Evolutionary conservation across 2,113 vertebrate species (phyloP), one percentile per base, ranked within the genome.

Genomic region (Mirza zaza): DNA sequence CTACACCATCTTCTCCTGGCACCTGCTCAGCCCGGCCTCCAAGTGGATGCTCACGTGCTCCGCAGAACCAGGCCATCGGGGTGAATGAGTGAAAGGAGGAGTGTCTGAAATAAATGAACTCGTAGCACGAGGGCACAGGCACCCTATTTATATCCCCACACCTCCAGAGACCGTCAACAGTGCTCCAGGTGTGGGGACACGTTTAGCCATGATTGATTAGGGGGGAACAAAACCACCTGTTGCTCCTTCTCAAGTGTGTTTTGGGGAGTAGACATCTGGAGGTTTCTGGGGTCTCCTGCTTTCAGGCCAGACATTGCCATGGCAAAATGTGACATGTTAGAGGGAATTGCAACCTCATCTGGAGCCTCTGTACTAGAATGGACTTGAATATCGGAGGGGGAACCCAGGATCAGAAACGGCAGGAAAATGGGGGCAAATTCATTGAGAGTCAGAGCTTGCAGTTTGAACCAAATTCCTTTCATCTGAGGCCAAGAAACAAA

Each of bases 401-500:
- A 21, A 23, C 6, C 17, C 50, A 34, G 11, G 71, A 57, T 70
- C 34, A 55, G 55, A 57, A 87, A 73, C 10, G 59, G 36, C 5
- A 90, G 71, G 9, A 36, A 87, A 90, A 61, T 59, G 68, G 32
- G 36, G 14, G 3, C 14, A 79, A 65, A 68, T 75, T 63, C 79
- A 34, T 81, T 70, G 27, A 70, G 39, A 67, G 39, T 27, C 67
- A 79, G 59, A 42, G 25, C 80, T 73, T 87, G 29, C 65, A 85
- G 8, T 92, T 68, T 94, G 39, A 95, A 29, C 21, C 36, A 59
- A 76, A 55, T 77, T 71, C 63, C 70, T 90, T 82, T 79, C 25
- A 91, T 73, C 8, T 65, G 34, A 92, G 34, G 45, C 65, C 52
- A 34, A 27, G 55, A 90, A 90, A 95, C 50, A 96, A 91, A 94